Conservation (phyloP, 2,888 invertebrate genomes). For the Scrobipalpa atriplicella region DNA sequence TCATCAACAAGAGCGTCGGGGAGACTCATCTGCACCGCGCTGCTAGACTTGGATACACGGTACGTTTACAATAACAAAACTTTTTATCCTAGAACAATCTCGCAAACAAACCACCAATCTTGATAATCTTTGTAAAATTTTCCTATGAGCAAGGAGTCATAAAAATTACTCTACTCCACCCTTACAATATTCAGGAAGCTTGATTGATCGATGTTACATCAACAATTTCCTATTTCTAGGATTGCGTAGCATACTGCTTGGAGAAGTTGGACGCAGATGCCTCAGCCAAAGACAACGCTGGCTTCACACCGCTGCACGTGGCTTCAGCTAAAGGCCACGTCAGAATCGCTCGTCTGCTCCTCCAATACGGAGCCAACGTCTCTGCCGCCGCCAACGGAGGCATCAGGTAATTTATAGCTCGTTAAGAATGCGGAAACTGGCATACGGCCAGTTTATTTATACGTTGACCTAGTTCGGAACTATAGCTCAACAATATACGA, state of each 20-base stretch:
- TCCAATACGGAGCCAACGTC: slow-evolving; percentile 95
- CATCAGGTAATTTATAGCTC: slow-evolving; percentile 83
- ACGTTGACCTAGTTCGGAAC: slow-evolving; percentile 26
- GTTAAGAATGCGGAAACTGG: slow-evolving; percentile 28
- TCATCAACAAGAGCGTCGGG: slow-evolving; percentile 96
- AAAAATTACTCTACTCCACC: neutral
- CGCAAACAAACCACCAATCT: too few relatives aligned
- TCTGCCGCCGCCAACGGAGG: slow-evolving; percentile 96
- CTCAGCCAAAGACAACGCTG: slow-evolving; percentile 95
- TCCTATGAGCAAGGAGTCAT: neutral
- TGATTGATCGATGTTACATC: too few relatives aligned
- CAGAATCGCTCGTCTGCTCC: slow-evolving; percentile 91
- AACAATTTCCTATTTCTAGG: slow-evolving; percentile 76
- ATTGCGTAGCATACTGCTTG: slow-evolving; percentile 94
- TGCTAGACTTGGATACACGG: slow-evolving; percentile 93
- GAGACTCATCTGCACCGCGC: slow-evolving; percentile 96
- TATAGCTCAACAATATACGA: slow-evolving; percentile 19
- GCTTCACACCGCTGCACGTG: slow-evolving; percentile 96
- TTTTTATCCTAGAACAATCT: too few relatives aligned
- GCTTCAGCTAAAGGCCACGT: slow-evolving; percentile 95
- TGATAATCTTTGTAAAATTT: neutral
- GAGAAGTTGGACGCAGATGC: slow-evolving; percentile 92
- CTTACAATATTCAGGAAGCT: too few relatives aligned
- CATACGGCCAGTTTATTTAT: slow-evolving; percentile 30
- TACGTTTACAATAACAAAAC: slow-evolving; percentile 79